Percentiles rank a stretch among this genome's conserved stretches.
phyloP scores from a whole-genome alignment of 1,140 invertebrate genomes.

The Atta cephalotes region DNA sequence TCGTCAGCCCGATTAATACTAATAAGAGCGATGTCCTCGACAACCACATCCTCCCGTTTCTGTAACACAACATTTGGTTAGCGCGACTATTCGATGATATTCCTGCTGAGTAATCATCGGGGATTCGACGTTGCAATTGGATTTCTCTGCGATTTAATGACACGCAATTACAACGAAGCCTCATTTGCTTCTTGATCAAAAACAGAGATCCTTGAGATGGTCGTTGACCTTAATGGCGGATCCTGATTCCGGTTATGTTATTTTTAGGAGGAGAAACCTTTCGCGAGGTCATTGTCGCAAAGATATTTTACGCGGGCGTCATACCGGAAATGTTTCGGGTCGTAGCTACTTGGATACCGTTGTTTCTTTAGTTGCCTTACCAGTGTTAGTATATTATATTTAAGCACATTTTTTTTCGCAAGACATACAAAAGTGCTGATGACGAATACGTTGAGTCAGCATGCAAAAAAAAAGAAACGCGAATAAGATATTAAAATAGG shows the following conservation, averaged over 20 bases:
- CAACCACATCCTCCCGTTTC: constrained; percentile 78
- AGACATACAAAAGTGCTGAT: constrained; percentile 9
- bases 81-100: not conserved
- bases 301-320: constrained; percentile 74
- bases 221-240: constrained; percentile 79
- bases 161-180: not conserved
- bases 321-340: constrained; percentile 84
- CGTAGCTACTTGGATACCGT: constrained; percentile 82
- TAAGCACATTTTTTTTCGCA: constrained; percentile 5
- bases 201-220: constrained; percentile 24
- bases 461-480: not conserved
- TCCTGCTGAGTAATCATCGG: not conserved
- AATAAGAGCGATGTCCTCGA: constrained; percentile 73
- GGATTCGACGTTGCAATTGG: not conserved
- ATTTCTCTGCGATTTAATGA: not conserved
- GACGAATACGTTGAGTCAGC: constrained; percentile 48
- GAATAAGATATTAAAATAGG: not conserved
- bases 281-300: constrained; percentile 50
- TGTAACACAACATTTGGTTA: constrained; percentile 42
- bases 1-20: constrained; percentile 70
- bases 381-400: constrained; percentile 5
- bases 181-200: not conserved
- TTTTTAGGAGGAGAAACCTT: constrained; percentile 68
- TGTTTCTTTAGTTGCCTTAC: constrained; percentile 68
- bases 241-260: constrained; percentile 74